Conservation (phyloP, 2,113 vertebrate genomes). For the Melanerpes formicivorus region DNA sequence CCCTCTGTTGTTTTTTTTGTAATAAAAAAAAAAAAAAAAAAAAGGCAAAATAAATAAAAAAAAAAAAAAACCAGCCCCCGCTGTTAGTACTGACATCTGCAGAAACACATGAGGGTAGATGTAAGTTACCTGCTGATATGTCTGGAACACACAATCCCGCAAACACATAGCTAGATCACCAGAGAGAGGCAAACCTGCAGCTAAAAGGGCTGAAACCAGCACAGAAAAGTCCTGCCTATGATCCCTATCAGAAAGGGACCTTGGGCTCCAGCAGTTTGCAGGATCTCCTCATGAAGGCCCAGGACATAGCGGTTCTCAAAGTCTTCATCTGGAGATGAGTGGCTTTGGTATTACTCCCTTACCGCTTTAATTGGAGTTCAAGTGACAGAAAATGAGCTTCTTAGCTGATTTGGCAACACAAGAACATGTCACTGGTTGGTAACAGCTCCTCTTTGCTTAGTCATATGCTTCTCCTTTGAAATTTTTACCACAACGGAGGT, state of each 20-base stretch:
- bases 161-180: neutral
- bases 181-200: neutral
- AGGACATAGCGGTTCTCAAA: rapidly evolving
- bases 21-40: no score
- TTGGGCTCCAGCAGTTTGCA: neutral
- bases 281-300: neutral
- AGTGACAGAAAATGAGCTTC: neutral
- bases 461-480: neutral
- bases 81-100: neutral
- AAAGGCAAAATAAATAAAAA: no score
- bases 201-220: neutral
- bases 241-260: neutral
- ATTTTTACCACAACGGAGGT: neutral
- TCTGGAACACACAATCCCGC: neutral
- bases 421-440: neutral
- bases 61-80: no score
- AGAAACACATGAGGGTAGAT: neutral
- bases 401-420: neutral
- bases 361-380: neutral
- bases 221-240: neutral
- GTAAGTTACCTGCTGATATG: neutral
- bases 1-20: neutral
- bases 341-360: neutral
- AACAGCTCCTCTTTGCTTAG: neutral
- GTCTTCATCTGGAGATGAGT: neutral